Conservation (phyloP, 2,797 vertebrate genomes). For the Lophius americanus region DNA sequence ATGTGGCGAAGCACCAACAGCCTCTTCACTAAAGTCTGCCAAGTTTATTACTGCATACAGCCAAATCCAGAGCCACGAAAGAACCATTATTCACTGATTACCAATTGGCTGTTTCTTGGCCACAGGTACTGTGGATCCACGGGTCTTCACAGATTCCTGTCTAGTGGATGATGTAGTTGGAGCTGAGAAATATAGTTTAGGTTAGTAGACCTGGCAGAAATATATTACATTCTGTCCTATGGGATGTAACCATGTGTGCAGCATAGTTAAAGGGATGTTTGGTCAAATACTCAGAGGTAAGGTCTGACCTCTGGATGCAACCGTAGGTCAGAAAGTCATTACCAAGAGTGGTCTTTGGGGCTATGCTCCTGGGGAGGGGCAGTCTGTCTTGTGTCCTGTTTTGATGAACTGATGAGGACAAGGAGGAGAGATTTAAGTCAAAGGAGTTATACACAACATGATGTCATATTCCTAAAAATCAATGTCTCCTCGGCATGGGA, state of each 20-base stretch:
- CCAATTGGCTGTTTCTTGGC: constrained; percentile 72
- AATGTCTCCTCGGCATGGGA: background rate
- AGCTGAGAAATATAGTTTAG: constrained; percentile 75
- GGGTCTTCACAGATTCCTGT: constrained; percentile 66
- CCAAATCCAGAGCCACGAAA: constrained; percentile 43
- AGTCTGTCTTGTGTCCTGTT: constrained; percentile 70
- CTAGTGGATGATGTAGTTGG: constrained; percentile 67
- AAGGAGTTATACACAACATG: constrained; percentile 30
- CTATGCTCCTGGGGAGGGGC: constrained; percentile 41
- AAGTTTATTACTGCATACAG: constrained; percentile 40
- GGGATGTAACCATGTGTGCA: constrained; percentile 20
- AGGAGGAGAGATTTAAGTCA: constrained; percentile 51
- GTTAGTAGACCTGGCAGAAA: constrained; percentile 61
- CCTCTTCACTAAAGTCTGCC: constrained; percentile 26
- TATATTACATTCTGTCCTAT: constrained; percentile 16
- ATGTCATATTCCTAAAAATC: constrained; percentile 44
- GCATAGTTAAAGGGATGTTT: constrained; percentile 26
- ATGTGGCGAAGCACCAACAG: constrained; percentile 40
- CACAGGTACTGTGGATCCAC: constrained; percentile 60
- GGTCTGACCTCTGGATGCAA: constrained; percentile 44
- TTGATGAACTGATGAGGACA: constrained; percentile 67
- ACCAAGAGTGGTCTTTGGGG: constrained; percentile 74
- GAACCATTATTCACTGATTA: constrained; percentile 67
- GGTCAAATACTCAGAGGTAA: constrained; percentile 20
- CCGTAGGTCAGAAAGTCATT: constrained; percentile 66